Base-by-base conservation (phyloP, 2,113 vertebrate species). In the Nyctereutes procyonoides region DNA sequence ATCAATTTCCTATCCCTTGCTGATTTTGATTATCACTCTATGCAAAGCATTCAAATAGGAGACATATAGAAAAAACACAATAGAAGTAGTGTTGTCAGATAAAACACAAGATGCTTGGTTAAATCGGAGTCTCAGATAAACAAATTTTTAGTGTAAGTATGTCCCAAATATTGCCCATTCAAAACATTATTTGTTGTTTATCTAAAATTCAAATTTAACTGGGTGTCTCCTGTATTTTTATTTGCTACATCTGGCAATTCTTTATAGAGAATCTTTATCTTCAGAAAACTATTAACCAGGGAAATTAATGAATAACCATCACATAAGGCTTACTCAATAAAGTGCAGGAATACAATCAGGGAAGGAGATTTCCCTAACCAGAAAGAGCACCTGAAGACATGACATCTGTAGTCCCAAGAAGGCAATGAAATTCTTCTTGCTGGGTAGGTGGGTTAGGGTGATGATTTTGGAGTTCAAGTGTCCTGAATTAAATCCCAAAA, bases 191-290 rank as follows among this genome's bases (percentile, higher is more conserved):
- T 89, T 76, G 43, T 63, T 89, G 65, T 38, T 35, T 60, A 81
- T 60, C 28, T 87, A 48, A 87, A 71, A 71, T 95, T 82, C 38
- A 90, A 82, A 82, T 69, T 93, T 93, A 87, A 87, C 60, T 91
- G 24, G 7, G 5, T 63, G 16, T 81, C 14, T 81, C 14, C 30
- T 38, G 4, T 85, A 89, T 85, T 94, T 94, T 94, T 48, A 94
- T 65, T 73, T 73, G 32, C 56, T 73, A 43, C 22, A 38, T 35
- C 26, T 93, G 17, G 14, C 38, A 82, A 53, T 4, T 53, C 51
- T 82, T 60, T 63, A n/a, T 35, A 62, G 4, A 87, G 85, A 63
- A 96, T 43, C 8, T 22, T 84, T 85, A 67, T n/a, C 62, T 87
- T 85, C 58, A 56, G 83, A 13, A 65, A 90, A 86, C 60, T 69